These are phyloP conservation scores for Pheucticus melanocephalus DNA, from an alignment of 2,113 vertebrate species.

Conservation along the genomic window DNA sequence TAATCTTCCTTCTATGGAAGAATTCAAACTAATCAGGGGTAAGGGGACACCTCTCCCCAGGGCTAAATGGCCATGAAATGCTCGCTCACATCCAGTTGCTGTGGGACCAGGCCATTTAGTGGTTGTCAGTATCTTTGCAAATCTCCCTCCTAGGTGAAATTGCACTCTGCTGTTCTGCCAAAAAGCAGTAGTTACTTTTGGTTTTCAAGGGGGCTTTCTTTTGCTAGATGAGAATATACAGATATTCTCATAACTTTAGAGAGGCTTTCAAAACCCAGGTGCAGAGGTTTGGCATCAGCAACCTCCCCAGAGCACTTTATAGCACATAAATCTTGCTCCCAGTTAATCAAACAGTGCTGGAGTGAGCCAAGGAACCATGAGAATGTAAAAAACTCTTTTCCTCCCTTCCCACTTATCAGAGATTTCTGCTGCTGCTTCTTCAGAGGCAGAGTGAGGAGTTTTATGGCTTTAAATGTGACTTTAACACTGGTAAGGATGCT, in stretches of 20 bases:
- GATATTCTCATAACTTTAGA: constrained; percentile 37
- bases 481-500: background rate
- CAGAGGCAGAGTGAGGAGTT: background rate
- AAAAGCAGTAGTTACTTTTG: constrained; percentile 35
- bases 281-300: constrained; percentile 51
- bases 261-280: constrained; percentile 56
- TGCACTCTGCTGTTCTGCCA: background rate
- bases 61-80: background rate
- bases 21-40: background rate
- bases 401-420: background rate
- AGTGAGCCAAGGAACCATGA: constrained; percentile 28
- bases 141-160: constrained; percentile 9
- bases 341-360: constrained; percentile 37
- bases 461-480: background rate
- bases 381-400: background rate
- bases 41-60: background rate
- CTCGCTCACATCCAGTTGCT: background rate
- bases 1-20: background rate
- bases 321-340: constrained; percentile 51
- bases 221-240: constrained; percentile 9
- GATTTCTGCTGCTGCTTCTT: background rate
- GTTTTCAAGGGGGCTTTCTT: background rate
- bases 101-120: background rate
- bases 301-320: constrained; percentile 41
- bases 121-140: background rate